A percentile compares a stretch with the other conserved stretches of the same genome.
Evolutionary conservation across 1,140 invertebrate genomes (phyloP).

Genomic region (Aradophagus sp.): DNA sequence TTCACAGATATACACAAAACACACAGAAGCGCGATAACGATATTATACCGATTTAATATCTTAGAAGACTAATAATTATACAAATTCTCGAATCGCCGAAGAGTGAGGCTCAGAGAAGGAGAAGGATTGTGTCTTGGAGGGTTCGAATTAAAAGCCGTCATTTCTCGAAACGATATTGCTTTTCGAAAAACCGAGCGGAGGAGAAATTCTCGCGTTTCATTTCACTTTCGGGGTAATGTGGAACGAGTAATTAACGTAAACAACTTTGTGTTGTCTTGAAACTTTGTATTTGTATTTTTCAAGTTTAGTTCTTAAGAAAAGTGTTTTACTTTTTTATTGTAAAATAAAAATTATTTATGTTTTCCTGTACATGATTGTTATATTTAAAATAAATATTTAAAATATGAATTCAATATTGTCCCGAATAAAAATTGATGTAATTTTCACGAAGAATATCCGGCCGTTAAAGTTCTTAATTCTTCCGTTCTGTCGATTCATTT

Average conservation of each 20-base stretch:
- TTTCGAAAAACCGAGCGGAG: too few relatives aligned
- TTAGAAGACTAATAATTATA: constrained; percentile 53
- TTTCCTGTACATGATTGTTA: constrained; percentile 25
- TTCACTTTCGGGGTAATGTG: too few relatives aligned
- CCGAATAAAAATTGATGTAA: too few relatives aligned
- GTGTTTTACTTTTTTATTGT: constrained; percentile 34
- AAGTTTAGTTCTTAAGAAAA: constrained; percentile 18
- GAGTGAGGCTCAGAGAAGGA: constrained; percentile 38
- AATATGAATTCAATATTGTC: constrained; percentile 12
- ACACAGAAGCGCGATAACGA: constrained; percentile 49
- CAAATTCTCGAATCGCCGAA: constrained; percentile 29
- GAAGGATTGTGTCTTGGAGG: constrained; percentile 17
- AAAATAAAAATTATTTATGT: constrained; percentile 24
- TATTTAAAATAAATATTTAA: constrained; percentile 34
- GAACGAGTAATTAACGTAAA: too few relatives aligned
- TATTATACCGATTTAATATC: constrained; percentile 48
- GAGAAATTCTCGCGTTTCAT: too few relatives aligned
- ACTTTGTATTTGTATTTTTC: constrained; percentile 16
- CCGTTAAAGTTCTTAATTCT: too few relatives aligned
- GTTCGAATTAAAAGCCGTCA: constrained; percentile 8
- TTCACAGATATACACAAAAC: constrained; percentile 46
- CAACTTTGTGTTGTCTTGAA: constrained; percentile 10
- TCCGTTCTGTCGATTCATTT: too few relatives aligned
- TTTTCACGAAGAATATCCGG: too few relatives aligned
- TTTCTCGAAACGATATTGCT: constrained; percentile 3